phyloP scores from a whole-genome alignment of 2,797 vertebrate species.

The Notoglanidium macrostoma region DNA sequence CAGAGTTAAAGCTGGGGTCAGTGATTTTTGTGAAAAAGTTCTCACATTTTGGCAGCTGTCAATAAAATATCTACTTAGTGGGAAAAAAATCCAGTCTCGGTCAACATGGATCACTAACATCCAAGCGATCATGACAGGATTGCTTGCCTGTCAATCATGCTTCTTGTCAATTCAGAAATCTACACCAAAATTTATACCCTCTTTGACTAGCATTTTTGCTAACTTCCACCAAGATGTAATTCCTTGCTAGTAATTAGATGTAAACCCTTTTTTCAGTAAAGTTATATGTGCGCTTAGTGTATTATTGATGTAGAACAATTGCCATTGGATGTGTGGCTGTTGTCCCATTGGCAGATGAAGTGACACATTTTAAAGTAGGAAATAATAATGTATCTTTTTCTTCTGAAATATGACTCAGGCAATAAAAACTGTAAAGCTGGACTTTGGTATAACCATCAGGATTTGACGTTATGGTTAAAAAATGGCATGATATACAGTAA shows the following conservation, averaged over 20 bases:
- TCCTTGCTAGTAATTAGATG: neutral
- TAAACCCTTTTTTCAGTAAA: neutral
- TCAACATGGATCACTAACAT: neutral
- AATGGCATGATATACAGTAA: neutral
- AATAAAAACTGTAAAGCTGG: neutral
- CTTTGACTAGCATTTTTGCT: neutral
- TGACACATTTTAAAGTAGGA: neutral
- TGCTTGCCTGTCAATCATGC: neutral
- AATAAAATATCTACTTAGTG: constrained; percentile 9
- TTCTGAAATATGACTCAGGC: neutral
- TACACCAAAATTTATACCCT: neutral
- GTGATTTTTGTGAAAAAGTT: neutral
- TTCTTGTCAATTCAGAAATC: neutral
- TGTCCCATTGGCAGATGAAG: neutral
- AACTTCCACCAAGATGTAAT: neutral
- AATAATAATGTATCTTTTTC: neutral
- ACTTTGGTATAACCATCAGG: neutral
- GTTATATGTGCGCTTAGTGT: neutral
- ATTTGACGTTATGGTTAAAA: neutral
- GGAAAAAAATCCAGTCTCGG: neutral
- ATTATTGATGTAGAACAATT: neutral
- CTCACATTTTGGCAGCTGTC: constrained; percentile 10
- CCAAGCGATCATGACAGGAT: neutral
- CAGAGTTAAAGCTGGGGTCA: neutral
- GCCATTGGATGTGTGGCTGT: neutral